Percentiles rank a stretch among this genome's conserved stretches.
Conservation (phyloP, 23 tunicate species). For the Ascidia mentula region DNA sequence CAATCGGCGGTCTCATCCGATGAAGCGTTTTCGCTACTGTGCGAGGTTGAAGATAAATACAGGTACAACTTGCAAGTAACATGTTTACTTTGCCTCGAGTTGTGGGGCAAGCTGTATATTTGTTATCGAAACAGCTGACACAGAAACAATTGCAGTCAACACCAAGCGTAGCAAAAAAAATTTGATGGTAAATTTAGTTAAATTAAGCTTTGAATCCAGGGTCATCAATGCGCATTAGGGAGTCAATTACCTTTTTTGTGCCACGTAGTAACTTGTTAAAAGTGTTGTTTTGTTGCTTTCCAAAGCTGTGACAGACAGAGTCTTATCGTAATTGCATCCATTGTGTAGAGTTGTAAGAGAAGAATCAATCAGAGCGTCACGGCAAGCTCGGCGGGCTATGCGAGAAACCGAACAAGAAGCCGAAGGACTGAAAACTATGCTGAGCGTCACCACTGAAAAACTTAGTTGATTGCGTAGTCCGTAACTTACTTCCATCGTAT, state of each 20-base stretch:
- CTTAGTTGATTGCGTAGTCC: too few relatives aligned
- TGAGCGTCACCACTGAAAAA: too few relatives aligned
- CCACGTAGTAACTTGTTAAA: background rate
- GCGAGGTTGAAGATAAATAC: conserved; percentile 68
- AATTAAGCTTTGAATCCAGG: too few relatives aligned
- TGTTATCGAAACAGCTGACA: background rate
- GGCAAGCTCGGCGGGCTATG: conserved; percentile 54
- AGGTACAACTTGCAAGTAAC: conserved; percentile 1
- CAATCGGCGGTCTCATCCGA: background rate
- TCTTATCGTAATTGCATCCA: too few relatives aligned
- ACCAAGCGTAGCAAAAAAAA: too few relatives aligned
- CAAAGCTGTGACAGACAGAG: too few relatives aligned
- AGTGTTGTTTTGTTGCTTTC: background rate
- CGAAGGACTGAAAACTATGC: background rate
- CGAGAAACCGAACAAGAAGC: conserved; percentile 30
- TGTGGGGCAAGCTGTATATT: too few relatives aligned
- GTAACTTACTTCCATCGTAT: too few relatives aligned
- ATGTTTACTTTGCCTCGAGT: background rate
- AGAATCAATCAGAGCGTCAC: conserved; percentile 70
- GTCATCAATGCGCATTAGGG: too few relatives aligned
- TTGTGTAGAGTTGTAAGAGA: conserved; percentile 70
- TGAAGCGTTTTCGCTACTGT: conserved; percentile 61
- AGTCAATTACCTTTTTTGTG: too few relatives aligned
- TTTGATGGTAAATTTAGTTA: too few relatives aligned
- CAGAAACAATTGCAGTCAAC: background rate